A percentile compares a stretch with the other conserved stretches of the same genome.
Conservation (phyloP, 2,113 vertebrate genomes). For the Kryptolebias marmoratus region DNA sequence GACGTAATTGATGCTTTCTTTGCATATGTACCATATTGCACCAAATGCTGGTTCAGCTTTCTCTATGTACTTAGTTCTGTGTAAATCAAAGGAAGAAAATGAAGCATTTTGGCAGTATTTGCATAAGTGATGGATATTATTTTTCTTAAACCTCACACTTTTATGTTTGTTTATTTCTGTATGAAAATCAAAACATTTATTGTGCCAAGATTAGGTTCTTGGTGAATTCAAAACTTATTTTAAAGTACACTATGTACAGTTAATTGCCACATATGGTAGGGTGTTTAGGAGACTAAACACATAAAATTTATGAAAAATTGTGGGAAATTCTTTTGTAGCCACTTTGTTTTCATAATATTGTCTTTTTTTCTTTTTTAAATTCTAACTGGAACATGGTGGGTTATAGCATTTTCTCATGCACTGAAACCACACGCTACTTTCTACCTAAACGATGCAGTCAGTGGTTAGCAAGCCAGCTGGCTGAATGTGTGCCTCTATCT, state of each 20-base stretch:
- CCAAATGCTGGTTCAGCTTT: slow-evolving; percentile 51
- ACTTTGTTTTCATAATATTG: slow-evolving; percentile 18
- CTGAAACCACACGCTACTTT: slow-evolving; percentile 49
- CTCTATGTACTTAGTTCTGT: slow-evolving; percentile 27
- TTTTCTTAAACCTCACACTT: slow-evolving; percentile 43
- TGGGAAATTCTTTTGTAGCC: slow-evolving; percentile 33
- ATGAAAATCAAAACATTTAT: slow-evolving; percentile 26
- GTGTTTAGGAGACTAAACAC: slow-evolving; percentile 16
- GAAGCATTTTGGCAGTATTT: slow-evolving; percentile 72
- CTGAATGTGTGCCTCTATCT: slow-evolving; percentile 73
- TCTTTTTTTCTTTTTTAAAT: slow-evolving; percentile 32
- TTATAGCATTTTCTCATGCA: slow-evolving; percentile 30
- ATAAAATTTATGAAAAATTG: slow-evolving; percentile 26
- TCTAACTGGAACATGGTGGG: slow-evolving; percentile 13
- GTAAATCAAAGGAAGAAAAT: slow-evolving; percentile 27
- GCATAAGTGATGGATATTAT: slow-evolving; percentile 35
- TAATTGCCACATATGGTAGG: slow-evolving; percentile 17
- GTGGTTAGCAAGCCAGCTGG: slow-evolving; percentile 57
- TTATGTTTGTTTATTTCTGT: slow-evolving; percentile 22
- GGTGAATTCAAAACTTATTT: slow-evolving; percentile 17
- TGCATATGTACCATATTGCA: slow-evolving; percentile 71
- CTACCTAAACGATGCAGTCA: slow-evolving; percentile 54
- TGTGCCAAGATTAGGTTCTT: slow-evolving; percentile 35
- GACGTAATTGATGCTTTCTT: slow-evolving; percentile 64
- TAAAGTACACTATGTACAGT: slow-evolving; percentile 27